Conservation (phyloP, 2,797 vertebrate species). For the Allobates femoralis region DNA sequence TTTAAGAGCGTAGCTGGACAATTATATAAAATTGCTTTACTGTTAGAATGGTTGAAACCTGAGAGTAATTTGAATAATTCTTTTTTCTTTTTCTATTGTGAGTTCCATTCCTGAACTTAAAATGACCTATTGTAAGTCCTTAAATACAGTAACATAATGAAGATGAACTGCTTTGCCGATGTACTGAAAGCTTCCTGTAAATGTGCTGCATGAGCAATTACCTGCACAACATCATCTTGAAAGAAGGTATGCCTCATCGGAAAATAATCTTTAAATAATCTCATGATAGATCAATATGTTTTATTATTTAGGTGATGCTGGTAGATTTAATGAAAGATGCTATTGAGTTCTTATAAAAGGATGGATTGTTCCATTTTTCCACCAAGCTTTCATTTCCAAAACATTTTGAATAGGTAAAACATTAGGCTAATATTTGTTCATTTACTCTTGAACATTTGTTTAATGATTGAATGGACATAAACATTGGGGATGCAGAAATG, state of each 20-base stretch:
- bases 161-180: slow-evolving; percentile 63
- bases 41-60: slow-evolving; percentile 16
- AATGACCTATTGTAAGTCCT: slow-evolving; percentile 53
- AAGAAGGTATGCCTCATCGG: slow-evolving; percentile 62
- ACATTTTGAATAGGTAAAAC: background rate
- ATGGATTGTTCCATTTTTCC: background rate
- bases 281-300: slow-evolving; percentile 72
- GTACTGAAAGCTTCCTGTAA: slow-evolving; percentile 64
- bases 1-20: background rate
- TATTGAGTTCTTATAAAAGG: background rate
- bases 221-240: slow-evolving; percentile 63
- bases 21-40: slow-evolving; percentile 6
- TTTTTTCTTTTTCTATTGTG: slow-evolving; percentile 21
- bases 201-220: slow-evolving; percentile 59
- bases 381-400: background rate
- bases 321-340: background rate
- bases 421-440: background rate
- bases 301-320: slow-evolving; percentile 41
- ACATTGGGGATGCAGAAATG: background rate
- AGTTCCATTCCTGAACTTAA: slow-evolving; percentile 50
- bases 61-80: slow-evolving; percentile 25
- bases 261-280: slow-evolving; percentile 71
- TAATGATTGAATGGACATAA: background rate
- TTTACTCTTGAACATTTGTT: background rate
- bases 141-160: slow-evolving; percentile 45